Evolutionary conservation across 2,888 invertebrate species (phyloP), one percentile per base, ranked within the genome.

Genomic region (Epistrophella euchroma): DNA sequence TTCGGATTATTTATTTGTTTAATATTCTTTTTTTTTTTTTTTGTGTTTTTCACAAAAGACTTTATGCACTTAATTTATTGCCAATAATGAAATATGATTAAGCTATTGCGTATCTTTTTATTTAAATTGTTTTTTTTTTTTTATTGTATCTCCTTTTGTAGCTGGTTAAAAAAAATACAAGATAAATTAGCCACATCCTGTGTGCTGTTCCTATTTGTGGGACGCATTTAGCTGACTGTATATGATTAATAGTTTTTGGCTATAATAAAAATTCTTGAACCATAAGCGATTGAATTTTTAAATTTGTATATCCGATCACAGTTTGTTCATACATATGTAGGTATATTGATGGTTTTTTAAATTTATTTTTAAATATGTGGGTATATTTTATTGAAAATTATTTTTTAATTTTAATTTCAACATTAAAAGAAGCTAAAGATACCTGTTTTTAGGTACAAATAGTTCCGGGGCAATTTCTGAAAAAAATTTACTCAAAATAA

Each of bases 21-120:
- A 62, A 62, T 62, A 71, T 75, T 71, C 74, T 47, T 78, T 66
- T 71, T 80, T 72, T 28, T 43, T 43, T 35, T 58, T 68, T 73
- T 79, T 66, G 28, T 58, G 37, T 35, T 58, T 58, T 58, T 19
- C 58, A 37, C 58, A 37, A 52, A 28, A 60, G 37, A 22, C 22
- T n/a, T 79, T 72, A 28, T 28, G 71, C 60, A 80, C 50, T 60
- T 79, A 84, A 84, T 84, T 79, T 79, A 79, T 80, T 79, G 72
- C 66, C 84, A 79, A 84, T 84, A 84, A 84, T 84, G 84, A 79
- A 75, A 84, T 79, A 84, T 79, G 79, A 79, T 84, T 75, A 80
- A 79, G 75, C 79, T 66, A 71, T 75, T 71, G 74, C 71, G 75
- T 72, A 75, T 56, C 70, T 84, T 79, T 75, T 52, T 19, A 19